Evolutionary conservation across 2,797 vertebrate genomes (phyloP).

Genomic region (Eospalax fontanierii): DNA sequence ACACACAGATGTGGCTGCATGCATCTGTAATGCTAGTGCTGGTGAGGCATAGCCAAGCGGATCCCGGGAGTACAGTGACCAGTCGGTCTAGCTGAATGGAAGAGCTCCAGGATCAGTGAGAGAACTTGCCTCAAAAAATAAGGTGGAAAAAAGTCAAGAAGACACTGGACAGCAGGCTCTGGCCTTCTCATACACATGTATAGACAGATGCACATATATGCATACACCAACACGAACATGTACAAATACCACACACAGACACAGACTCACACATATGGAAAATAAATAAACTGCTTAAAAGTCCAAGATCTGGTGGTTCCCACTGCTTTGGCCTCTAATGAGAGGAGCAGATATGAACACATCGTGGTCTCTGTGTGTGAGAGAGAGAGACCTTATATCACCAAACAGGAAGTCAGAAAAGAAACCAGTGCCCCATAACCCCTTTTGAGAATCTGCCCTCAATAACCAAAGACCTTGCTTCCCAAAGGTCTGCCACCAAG

Average conservation of each 20-base stretch:
- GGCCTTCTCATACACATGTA: neutral
- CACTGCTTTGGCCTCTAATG: neutral
- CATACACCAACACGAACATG: neutral
- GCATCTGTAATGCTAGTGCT: neutral
- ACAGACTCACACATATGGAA: neutral
- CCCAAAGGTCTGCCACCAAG: neutral
- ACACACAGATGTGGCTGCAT: neutral
- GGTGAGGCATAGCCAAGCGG: neutral
- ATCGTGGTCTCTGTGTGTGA: neutral
- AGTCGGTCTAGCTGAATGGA: no score
- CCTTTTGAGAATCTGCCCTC: neutral
- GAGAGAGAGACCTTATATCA: neutral
- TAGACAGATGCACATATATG: no score
- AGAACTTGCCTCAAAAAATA: no score
- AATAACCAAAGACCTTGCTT: neutral
- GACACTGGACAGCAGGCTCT: neutral
- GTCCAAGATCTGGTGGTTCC: neutral
- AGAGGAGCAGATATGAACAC: neutral
- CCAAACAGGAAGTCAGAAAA: neutral
- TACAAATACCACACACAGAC: neutral
- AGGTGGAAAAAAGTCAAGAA: neutral
- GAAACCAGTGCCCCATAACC: neutral
- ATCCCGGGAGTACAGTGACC: neutral
- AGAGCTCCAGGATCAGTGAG: neutral
- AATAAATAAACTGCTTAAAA: neutral